Evolutionary conservation across 92 coral and sea anemone genomes (phyloP), one percentile per base, ranked within the genome.

Genomic region (Porites rus): DNA sequence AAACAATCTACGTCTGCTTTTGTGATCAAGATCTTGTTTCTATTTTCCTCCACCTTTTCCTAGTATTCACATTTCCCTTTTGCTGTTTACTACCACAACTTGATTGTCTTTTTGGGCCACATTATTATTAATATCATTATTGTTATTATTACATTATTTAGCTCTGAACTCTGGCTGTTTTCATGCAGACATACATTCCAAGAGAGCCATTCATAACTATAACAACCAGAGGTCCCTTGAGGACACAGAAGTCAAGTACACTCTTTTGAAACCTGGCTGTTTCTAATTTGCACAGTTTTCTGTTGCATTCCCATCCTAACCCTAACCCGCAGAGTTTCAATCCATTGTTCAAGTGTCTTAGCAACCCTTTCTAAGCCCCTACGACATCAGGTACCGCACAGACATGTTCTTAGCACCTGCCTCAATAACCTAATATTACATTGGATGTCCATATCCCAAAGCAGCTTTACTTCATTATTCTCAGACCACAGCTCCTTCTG

Each of bases 331-430:
- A 7, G 75, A 51, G 46, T 43, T 52, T 84, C 60, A 65, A 51
- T 74, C 82, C 82, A 65, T 43, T 50, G 62, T 22, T 58, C 76
- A 76, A 84, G 38, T 75, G 51, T 63, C 68, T 84, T 84, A 51
- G 88, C 66, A 72, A 84, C 88, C 62, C 81, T 72, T 74, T 82
- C 83, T 65, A 84, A 68, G 82, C 88, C 38, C 82, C 88, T 77
- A 85, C 24, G 65, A 85, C 76, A 19, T 76, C 76, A 6, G 69
- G 83, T 85, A 77, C 75, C 2, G 6, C 46, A 76, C 74, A 38
- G 51, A 69, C 73, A 74, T 75, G 69, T 58, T 73, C 51, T 74
- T 74, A 51, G 76, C 20, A 62, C 66, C 69, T 28, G 31, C 82
- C 74, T 12, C 54, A 69, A 22, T 69, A 38, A 11, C 38, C n/a